Conservation (phyloP, 2,888 invertebrate genomes). For the Crepidodera aurea region DNA sequence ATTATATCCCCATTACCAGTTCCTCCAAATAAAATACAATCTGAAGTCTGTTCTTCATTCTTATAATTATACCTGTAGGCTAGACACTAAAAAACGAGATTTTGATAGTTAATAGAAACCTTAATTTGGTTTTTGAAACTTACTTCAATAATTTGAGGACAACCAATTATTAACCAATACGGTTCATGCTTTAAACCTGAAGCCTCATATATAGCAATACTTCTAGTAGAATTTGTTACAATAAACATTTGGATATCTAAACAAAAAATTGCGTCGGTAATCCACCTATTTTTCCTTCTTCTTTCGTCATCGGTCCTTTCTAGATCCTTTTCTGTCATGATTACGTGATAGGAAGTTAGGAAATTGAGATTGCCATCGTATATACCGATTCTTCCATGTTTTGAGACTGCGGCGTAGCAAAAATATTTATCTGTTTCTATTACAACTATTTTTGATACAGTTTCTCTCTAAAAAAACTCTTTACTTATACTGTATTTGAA, state of each 20-base stretch:
- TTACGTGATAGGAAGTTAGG: conserved; percentile 64
- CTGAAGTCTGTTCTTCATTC: conserved; percentile 46
- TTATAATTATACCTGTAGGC: conserved; percentile 61
- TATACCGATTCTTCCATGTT: conserved; percentile 68
- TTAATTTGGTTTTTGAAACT: no score
- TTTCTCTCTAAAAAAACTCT: conserved; percentile 66
- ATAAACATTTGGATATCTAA: conserved; percentile 66
- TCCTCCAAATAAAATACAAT: conserved; percentile 64
- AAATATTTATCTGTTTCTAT: conserved; percentile 66
- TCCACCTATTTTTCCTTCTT: conserved; percentile 63
- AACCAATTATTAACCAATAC: conserved; percentile 66
- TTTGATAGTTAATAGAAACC: no score
- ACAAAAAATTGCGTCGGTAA: conserved; percentile 69
- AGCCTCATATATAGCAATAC: conserved; percentile 68
- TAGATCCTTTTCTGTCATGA: conserved; percentile 65
- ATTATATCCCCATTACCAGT: conserved; percentile 66
- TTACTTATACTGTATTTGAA: no score
- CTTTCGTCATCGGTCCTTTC: conserved; percentile 56
- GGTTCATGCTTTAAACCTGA: conserved; percentile 67
- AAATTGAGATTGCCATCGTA: conserved; percentile 67
- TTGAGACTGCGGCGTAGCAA: conserved; percentile 68
- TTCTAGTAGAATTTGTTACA: conserved; percentile 68
- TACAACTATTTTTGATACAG: conserved; percentile 66
- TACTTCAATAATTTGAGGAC: conserved; percentile 67
- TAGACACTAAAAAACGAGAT: conserved; percentile 64